These are phyloP conservation scores for Papio anubis DNA, from an alignment of 2,113 vertebrate genomes.

Conservation along the genomic window DNA sequence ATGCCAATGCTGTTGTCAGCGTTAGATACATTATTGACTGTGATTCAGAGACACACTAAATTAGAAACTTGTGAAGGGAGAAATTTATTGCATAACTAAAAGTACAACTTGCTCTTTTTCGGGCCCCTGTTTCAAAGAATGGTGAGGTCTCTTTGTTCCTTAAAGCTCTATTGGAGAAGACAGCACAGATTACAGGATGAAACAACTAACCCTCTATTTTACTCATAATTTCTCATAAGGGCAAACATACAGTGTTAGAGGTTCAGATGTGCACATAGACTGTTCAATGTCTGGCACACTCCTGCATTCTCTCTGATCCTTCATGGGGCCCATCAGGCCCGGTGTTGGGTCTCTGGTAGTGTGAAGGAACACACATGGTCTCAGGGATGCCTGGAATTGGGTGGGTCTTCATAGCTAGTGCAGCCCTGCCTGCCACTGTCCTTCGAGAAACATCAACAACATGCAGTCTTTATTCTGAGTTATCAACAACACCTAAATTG, in stretches of 20 bases:
- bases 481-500: not conserved
- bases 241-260: not conserved
- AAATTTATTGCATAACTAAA: slow-evolving; percentile 29
- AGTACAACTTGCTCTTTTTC: not conserved
- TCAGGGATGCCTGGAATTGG: not conserved
- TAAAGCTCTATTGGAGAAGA: not conserved
- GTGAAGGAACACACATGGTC: not conserved
- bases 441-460: not conserved
- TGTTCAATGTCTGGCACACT: not conserved
- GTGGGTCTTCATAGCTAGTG: not conserved
- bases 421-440: not conserved
- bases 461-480: not conserved
- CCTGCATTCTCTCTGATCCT: not conserved
- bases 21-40: not conserved
- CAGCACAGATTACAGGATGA: not conserved
- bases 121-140: slow-evolving; percentile 10
- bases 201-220: not conserved
- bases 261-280: not conserved
- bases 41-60: not conserved
- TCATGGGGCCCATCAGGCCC: not conserved
- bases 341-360: not conserved
- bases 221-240: not conserved
- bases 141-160: not conserved
- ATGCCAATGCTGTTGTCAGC: not conserved
- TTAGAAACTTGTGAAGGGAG: slow-evolving; percentile 44